Conservation (phyloP, 1,140 invertebrate species). For the Pomacea maculata region DNA sequence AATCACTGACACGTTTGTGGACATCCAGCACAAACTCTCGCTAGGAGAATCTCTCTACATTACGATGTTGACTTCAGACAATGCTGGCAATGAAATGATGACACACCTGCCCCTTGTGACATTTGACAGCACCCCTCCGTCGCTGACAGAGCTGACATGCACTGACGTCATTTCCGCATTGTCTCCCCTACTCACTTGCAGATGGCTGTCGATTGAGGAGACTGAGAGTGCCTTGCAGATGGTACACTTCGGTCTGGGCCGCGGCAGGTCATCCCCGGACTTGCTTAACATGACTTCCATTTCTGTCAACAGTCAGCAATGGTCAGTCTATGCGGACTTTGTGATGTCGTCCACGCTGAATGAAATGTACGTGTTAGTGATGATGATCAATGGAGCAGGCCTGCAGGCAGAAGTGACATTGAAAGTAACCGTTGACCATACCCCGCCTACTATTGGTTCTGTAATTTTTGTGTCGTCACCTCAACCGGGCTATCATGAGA, state of each 20-base stretch:
- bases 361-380: constrained; percentile 28
- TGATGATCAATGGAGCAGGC: constrained; percentile 23
- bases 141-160: neutral
- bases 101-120: neutral
- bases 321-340: neutral
- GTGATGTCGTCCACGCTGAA: neutral
- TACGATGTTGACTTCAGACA: neutral
- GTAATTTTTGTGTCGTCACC: constrained; percentile 29
- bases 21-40: neutral
- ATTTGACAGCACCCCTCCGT: neutral
- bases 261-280: neutral
- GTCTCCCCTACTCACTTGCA: constrained; percentile 1
- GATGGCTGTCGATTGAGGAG: neutral
- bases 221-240: neutral
- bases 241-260: neutral
- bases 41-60: neutral
- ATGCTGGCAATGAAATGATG: constrained; percentile 6
- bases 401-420: constrained; percentile 6
- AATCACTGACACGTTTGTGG: neutral
- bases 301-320: neutral
- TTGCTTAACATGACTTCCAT: constrained; percentile 11
- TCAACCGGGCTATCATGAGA: neutral
- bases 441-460: constrained; percentile 20
- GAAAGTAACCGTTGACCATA: constrained; percentile 28
- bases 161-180: neutral